phyloP scores from a whole-genome alignment of 2,797 vertebrate genomes.

The Yasuhikotakia modesta region DNA sequence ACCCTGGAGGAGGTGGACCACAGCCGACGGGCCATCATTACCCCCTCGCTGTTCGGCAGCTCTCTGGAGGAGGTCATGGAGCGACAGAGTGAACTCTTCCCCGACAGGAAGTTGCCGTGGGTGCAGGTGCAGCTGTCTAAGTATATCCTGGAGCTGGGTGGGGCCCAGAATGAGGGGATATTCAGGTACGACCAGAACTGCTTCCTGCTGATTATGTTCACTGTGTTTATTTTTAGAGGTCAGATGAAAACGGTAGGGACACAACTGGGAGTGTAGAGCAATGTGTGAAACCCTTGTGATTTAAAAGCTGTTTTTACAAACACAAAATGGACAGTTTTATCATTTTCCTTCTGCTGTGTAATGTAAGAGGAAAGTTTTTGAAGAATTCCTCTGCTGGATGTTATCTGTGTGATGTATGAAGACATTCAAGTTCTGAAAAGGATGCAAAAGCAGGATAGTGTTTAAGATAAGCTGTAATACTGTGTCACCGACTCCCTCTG shows the following conservation, averaged over 20 bases:
- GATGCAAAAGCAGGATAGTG: background rate
- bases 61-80: conserved; percentile 91
- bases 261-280: background rate
- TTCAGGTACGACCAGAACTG: conserved; percentile 81
- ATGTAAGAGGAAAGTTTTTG: background rate
- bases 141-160: conserved; percentile 86
- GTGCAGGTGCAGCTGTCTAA: conserved; percentile 90
- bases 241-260: background rate
- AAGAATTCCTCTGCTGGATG: background rate
- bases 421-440: background rate
- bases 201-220: background rate
- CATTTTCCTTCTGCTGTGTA: background rate
- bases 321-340: background rate
- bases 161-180: conserved; percentile 89
- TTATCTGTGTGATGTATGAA: background rate
- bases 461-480: background rate
- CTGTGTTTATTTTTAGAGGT: background rate
- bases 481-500: conserved; percentile 64
- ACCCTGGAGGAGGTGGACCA: conserved; percentile 88
- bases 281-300: background rate
- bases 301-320: background rate
- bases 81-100: conserved; percentile 84
- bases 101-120: conserved; percentile 87
- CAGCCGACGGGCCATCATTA: conserved; percentile 85
- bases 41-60: conserved; percentile 88